phyloP scores from a whole-genome alignment of 2,113 vertebrate genomes.

The Halcyon senegalensis region DNA sequence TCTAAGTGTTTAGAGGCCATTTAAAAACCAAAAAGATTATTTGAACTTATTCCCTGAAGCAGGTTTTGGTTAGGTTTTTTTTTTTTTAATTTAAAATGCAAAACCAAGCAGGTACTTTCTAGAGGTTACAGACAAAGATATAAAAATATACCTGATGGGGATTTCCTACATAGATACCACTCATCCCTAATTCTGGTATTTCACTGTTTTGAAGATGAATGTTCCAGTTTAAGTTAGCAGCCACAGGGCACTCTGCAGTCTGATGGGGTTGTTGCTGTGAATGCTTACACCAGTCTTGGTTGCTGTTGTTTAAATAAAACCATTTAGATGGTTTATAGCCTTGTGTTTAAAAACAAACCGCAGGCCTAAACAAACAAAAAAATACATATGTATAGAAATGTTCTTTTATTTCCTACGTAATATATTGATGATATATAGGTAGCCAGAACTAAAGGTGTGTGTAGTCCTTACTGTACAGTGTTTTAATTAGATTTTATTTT shows the following conservation, averaged over 20 bases:
- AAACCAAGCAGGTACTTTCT: background rate
- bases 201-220: background rate
- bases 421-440: background rate
- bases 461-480: background rate
- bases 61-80: background rate
- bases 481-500: slow-evolving; percentile 32
- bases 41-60: background rate
- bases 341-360: background rate
- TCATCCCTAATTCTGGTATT: background rate
- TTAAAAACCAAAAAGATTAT: background rate
- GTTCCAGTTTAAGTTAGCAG: background rate
- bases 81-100: background rate
- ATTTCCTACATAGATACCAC: background rate
- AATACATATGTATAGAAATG: background rate
- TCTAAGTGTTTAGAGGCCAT: background rate
- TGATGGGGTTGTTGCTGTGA: background rate
- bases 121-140: background rate
- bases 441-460: background rate
- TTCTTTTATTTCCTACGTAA: background rate
- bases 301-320: background rate
- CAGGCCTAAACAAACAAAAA: background rate
- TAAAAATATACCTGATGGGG: background rate
- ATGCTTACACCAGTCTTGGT: background rate
- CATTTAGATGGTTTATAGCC: background rate
- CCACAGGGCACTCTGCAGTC: background rate